Evolutionary conservation across 92 coral and sea anemone genomes (phyloP), one percentile per base, ranked within the genome.

Genomic region (Porites divaricata): DNA sequence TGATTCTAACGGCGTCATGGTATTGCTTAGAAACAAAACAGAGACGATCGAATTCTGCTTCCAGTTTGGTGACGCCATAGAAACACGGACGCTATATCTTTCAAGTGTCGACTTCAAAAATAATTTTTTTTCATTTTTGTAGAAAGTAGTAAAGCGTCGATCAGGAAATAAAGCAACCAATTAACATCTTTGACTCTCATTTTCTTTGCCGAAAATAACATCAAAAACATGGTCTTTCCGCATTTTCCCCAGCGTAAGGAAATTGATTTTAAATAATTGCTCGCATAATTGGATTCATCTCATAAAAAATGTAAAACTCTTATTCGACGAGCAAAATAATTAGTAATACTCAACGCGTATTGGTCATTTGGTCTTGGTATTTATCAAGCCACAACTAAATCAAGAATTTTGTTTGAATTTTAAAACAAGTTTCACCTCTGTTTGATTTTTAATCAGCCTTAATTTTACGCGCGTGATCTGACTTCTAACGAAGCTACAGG

Each of bases 291-390:
- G 64, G 76, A 58, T 69, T 9, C 16, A 13, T 22, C 66, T 70
- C 85, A 80, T 80, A 41, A 68, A 80, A 80, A 78, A 78, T 67
- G 75, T 21, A 53, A 80, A 79, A 79, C 66, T 80, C 35, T 56
- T 80, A 12, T 24, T 69, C 57, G 17, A 11, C 4, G 74, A 67
- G 58, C 52, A 68, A 67, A 80, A 80, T 80, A 80, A 80, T 57
- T 80, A 51, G 41, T 20, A 15, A 69, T 35, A 68, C 85, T 69
- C 56, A 35, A 56, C 4, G 14, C 17, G 45, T 70, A 80, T 80
- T 80, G 76, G 85, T 53, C 25, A 67, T 35, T 68, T 54, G 68
- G 67, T 63, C 54, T 57, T 70, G 35, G 74, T 53, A 80, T 80
- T 69, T 45, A 58, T 35, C 56, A 17, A 45, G 2, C 22, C n/a